Percentiles rank a stretch among this genome's conserved stretches.
phyloP scores from a whole-genome alignment of 2,113 vertebrate species.

The Heloderma charlesbogerti region DNA sequence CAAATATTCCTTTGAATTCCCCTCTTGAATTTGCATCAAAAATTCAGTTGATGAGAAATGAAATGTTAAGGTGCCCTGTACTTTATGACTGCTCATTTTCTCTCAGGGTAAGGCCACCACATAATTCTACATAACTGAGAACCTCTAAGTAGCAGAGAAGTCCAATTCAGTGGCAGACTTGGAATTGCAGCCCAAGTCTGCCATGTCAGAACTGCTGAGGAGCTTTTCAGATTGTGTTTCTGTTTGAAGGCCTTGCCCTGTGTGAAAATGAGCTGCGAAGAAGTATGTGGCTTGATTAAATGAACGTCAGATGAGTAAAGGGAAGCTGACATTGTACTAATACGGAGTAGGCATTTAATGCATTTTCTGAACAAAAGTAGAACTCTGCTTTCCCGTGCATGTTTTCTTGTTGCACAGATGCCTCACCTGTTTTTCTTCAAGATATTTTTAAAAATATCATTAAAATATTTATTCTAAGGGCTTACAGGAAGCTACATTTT shows the following conservation, averaged over 20 bases:
- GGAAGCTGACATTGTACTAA: not conserved
- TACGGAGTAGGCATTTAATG: not conserved
- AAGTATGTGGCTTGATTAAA: not conserved
- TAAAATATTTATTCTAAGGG: not conserved
- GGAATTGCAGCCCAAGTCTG: not conserved
- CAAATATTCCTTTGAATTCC: conserved; percentile 1
- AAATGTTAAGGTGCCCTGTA: not conserved
- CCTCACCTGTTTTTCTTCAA: not conserved
- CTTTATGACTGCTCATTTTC: not conserved
- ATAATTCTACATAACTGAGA: not conserved
- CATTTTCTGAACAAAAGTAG: not conserved
- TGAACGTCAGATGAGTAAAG: not conserved
- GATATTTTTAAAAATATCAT: not conserved
- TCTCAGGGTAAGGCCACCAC: not conserved
- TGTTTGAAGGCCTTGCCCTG: not conserved
- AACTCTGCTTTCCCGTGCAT: not conserved
- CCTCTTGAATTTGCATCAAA: not conserved
- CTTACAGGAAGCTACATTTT: not conserved
- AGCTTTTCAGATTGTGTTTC: not conserved
- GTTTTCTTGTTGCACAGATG: too few relatives aligned
- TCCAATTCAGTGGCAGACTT: too few relatives aligned
- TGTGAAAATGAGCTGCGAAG: not conserved
- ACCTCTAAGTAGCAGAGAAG: not conserved
- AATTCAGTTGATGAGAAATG: not conserved
- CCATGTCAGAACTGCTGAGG: not conserved